Conservation (phyloP, 2,888 invertebrate species). For the Ennomos quercinarius region DNA sequence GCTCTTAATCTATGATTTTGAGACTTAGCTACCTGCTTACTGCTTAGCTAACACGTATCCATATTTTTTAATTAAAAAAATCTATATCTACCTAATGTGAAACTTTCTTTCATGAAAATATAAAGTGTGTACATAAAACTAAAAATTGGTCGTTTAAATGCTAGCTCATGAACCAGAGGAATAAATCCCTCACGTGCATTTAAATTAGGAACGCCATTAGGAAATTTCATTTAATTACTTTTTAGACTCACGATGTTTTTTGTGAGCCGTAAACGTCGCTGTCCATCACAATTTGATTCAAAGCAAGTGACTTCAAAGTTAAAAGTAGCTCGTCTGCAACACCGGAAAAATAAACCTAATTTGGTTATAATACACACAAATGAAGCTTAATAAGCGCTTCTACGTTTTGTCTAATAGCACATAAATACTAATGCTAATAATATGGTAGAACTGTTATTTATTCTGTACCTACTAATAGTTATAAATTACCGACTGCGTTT, state of each 20-base stretch:
- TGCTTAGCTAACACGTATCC: no score
- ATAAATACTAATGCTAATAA: no score
- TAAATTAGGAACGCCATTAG: conserved; percentile 1
- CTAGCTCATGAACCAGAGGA: no score
- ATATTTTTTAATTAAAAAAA: no score
- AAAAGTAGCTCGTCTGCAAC: conserved; percentile 35
- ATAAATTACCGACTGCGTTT: background rate
- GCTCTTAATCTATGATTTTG: no score
- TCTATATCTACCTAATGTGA: no score
- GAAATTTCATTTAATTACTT: background rate
- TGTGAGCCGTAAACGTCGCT: conserved; percentile 3
- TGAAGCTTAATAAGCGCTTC: conserved; percentile 31
- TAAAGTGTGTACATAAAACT: no score
- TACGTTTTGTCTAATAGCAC: conserved; percentile 17
- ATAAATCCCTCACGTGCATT: background rate
- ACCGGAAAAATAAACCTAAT: conserved; percentile 34
- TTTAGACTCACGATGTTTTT: background rate
- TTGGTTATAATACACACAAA: conserved; percentile 31
- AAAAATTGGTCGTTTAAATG: no score
- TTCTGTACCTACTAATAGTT: background rate
- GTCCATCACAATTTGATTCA: conserved; percentile 1
- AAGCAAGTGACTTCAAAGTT: conserved; percentile 24
- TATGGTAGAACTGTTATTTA: no score
- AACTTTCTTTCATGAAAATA: no score
- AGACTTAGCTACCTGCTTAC: no score